Conservation (phyloP, 2,797 vertebrate species). For the Alfaro cultratus region DNA sequence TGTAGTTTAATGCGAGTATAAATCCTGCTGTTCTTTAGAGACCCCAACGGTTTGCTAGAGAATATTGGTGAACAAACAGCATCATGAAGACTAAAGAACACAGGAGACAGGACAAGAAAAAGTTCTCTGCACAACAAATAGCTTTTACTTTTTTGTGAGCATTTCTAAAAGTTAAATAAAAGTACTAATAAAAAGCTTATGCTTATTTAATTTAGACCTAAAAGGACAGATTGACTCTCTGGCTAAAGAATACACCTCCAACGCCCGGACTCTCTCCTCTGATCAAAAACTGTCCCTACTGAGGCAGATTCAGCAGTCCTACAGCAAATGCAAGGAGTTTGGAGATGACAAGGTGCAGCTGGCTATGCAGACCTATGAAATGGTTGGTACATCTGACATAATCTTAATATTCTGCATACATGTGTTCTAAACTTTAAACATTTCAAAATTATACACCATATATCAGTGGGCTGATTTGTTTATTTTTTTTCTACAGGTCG, state of each 20-base stretch:
- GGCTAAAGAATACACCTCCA: constrained; percentile 94
- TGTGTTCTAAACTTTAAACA: neutral
- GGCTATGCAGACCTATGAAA: constrained; percentile 99
- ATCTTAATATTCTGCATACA: neutral
- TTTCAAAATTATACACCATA: neutral
- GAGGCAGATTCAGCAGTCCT: constrained; percentile 95
- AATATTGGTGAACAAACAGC: neutral
- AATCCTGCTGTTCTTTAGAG: neutral
- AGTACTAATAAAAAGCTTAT: neutral
- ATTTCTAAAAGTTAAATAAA: neutral
- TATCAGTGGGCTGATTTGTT: constrained; percentile 3
- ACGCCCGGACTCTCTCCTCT: constrained; percentile 89
- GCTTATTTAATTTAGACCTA: constrained; percentile 81
- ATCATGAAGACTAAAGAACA: neutral
- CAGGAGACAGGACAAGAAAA: neutral
- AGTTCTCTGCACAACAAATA: neutral
- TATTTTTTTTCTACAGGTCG: constrained; percentile 82
- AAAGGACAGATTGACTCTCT: constrained; percentile 95
- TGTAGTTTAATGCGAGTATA: neutral
- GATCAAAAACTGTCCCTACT: constrained; percentile 94
- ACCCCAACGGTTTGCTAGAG: neutral
- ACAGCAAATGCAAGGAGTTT: constrained; percentile 97
- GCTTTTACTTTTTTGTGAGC: neutral
- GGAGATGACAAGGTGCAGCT: constrained; percentile 99
- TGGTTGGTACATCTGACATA: constrained; percentile 82